These are phyloP conservation scores for Onychomys torridus DNA, from an alignment of 2,797 vertebrate genomes.

Conservation along the genomic window DNA sequence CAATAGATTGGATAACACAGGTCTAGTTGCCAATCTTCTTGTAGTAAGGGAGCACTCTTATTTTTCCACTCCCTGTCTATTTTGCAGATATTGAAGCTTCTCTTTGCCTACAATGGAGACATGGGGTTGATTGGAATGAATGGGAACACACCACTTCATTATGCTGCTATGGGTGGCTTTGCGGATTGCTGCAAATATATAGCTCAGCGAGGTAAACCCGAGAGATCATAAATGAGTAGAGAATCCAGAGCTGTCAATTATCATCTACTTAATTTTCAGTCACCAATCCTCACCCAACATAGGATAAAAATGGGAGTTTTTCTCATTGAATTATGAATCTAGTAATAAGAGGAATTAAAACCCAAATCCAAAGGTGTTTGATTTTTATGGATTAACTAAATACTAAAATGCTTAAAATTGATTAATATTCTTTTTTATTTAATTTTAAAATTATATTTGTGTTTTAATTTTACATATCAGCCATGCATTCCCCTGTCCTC, in stretches of 20 bases:
- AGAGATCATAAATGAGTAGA: not conserved
- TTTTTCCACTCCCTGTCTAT: conserved; percentile 57
- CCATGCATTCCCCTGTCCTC: too few relatives aligned
- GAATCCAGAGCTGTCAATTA: not conserved
- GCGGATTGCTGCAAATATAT: conserved; percentile 95
- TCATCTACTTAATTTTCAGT: not conserved
- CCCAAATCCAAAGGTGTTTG: not conserved
- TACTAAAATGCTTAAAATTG: conserved; percentile 17
- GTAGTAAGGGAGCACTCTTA: not conserved
- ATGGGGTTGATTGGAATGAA: conserved; percentile 90
- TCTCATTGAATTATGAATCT: conserved; percentile 19
- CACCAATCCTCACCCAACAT: not conserved
- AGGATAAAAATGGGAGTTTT: conserved; percentile 35
- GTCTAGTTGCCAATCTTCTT: not conserved
- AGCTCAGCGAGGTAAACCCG: conserved; percentile 93
- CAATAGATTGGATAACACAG: not conserved
- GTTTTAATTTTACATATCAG: too few relatives aligned
- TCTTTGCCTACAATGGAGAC: conserved; percentile 91
- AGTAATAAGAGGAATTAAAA: conserved; percentile 7
- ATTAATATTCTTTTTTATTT: conserved; percentile 22
- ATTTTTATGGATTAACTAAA: not conserved
- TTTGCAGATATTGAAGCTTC: conserved; percentile 88
- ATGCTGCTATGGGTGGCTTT: conserved; percentile 91
- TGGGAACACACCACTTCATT: conserved; percentile 93
- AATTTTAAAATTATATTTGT: too few relatives aligned